Percentiles rank a stretch among this genome's conserved stretches.
These are phyloP conservation scores for Drosophila kanapiae DNA, from an alignment of 1,140 invertebrate species.

Conservation along the genomic window DNA sequence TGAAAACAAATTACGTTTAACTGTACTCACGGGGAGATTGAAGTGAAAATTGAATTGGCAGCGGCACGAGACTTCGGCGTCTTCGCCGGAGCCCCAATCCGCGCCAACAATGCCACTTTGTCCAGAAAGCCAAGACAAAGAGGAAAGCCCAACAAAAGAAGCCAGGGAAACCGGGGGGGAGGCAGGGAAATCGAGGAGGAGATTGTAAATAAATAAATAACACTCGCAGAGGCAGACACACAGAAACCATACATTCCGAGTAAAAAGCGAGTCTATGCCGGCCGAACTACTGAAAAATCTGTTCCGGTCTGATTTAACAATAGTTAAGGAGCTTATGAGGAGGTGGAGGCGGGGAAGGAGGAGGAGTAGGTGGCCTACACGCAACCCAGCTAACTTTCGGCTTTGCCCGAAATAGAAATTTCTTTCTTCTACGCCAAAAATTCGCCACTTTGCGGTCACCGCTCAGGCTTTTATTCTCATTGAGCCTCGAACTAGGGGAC, in stretches of 20 bases:
- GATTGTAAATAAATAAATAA: constrained; percentile 51
- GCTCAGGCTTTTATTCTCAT: constrained; percentile 15
- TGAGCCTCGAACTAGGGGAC: background rate
- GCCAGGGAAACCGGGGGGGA: background rate
- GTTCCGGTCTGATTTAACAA: constrained; percentile 84
- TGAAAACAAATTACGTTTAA: constrained; percentile 78
- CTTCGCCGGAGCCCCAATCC: constrained; percentile 45
- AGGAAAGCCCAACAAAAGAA: constrained; percentile 40
- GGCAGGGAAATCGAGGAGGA: constrained; percentile 6
- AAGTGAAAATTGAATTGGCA: constrained; percentile 77
- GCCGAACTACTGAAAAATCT: constrained; percentile 59
- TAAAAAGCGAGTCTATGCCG: constrained; percentile 26
- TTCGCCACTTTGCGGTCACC: constrained; percentile 1
- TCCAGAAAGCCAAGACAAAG: constrained; percentile 38
- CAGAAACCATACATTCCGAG: constrained; percentile 17
- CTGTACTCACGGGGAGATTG: constrained; percentile 67
- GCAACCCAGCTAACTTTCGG: constrained; percentile 55
- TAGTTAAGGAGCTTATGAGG: constrained; percentile 78
- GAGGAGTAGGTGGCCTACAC: constrained; percentile 38
- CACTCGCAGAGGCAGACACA: constrained; percentile 15
- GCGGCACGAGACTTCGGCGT: constrained; percentile 63
- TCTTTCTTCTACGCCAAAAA: constrained; percentile 54
- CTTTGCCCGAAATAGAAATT: constrained; percentile 50
- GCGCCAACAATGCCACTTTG: constrained; percentile 74
- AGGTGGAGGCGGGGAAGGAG: background rate